Conservation (phyloP, 2,797 vertebrate genomes). For the Pelobates cultripes region DNA sequence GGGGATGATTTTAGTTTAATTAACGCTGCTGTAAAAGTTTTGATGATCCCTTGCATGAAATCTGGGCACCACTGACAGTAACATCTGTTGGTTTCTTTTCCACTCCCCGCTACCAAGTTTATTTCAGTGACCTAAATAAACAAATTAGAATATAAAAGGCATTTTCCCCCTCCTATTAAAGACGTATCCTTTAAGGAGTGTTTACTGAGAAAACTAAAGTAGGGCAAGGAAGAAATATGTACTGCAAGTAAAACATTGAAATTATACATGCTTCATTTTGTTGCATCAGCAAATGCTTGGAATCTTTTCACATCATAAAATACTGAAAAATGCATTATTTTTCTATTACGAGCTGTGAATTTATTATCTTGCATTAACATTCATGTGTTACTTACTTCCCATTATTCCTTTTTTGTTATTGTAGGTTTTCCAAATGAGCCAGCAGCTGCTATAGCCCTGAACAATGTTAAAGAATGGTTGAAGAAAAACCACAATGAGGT, state of each 20-base stretch:
- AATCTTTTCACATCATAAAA: conserved; percentile 5
- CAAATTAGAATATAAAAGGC: conserved; percentile 33
- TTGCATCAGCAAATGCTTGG: conserved; percentile 28
- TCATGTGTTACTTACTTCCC: conserved; percentile 22
- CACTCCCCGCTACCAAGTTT: conserved; percentile 13
- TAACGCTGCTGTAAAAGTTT: conserved; percentile 20
- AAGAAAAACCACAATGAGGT: conserved; percentile 88
- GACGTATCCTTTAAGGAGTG: conserved; percentile 36
- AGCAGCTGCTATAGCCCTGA: conserved; percentile 89
- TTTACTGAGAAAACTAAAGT: conserved; percentile 28
- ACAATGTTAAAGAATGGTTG: conserved; percentile 89
- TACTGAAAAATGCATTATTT: conserved; percentile 27
- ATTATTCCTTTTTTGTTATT: conserved; percentile 39
- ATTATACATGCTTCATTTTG: conserved; percentile 37
- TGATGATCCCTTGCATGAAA: conserved; percentile 16
- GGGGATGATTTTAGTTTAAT: conserved; percentile 26
- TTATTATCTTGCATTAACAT: conserved; percentile 15
- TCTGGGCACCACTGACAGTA: conserved; percentile 20
- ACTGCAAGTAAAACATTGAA: conserved; percentile 26
- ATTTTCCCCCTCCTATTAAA: conserved; percentile 11
- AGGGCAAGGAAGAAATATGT: conserved; percentile 41
- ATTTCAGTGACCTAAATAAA: conserved; percentile 45
- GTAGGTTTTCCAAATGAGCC: conserved; percentile 96
- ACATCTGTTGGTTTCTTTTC: conserved; percentile 23
- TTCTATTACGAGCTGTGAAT: conserved; percentile 18